Base-by-base conservation (phyloP, 1,140 invertebrate species). In the Hycleus phaleratus region DNA sequence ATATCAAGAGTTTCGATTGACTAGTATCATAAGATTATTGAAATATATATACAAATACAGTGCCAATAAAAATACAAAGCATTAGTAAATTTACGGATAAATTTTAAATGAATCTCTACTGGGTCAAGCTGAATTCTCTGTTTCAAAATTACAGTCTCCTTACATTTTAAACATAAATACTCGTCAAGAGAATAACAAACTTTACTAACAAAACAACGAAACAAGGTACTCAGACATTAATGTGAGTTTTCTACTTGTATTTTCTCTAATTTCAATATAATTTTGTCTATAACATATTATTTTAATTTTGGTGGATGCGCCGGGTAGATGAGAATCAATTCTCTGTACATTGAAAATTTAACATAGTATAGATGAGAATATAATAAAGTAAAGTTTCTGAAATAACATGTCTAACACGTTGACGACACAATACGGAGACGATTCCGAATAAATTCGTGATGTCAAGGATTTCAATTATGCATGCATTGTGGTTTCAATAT, bases 401-500 rank as follows among this genome's bases (percentile, higher is more conserved):
- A 32, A 32, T 32, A 32, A 32, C 47, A 32, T 24, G 43, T 45
- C 43, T 24, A 10, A 12, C 43, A 10, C 46, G 26, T 26, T 26
- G 9, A 47, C 9, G 26, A 47, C 24, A 47, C 10, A n/a, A 25
- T 25, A 24, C n/a, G 9, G 46, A 12, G 26, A 47, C 46, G 46
- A 47, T 47, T 25, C 24, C 5, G 46, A 53, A 53, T 45, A 53
- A 53, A 53, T 44, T 53, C 50, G 24, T 45, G 46, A 55, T 47
- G 45, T 55, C 52, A 56, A 44, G 44, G 53, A 25, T 56, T 48
- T 56, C 46, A 56, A 56, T 56, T 48, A 56, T 47, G 53, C 45
- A 56, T 48, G 53, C 53, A 56, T 12, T 54, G 42, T 53, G 51
- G 51, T 53, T 53, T 53, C 51, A 53, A 53, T 53, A 53, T 56